These are phyloP conservation scores for Ceryle rudis DNA, from an alignment of 2,797 vertebrate species.

Conservation along the genomic window DNA sequence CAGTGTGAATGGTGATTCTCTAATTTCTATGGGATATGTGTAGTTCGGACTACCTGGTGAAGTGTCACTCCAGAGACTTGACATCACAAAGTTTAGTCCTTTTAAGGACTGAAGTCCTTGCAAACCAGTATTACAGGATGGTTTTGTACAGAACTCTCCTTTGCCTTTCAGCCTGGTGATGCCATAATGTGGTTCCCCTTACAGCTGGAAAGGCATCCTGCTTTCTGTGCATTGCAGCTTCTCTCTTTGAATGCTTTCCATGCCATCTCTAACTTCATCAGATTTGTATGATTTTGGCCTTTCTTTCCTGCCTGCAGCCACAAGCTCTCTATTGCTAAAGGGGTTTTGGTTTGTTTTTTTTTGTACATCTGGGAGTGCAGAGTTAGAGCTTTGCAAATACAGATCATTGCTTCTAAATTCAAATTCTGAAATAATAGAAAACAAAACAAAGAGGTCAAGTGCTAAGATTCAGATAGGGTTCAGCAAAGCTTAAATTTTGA, in stretches of 20 bases:
- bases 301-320: background rate
- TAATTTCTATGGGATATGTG: background rate
- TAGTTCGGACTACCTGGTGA: background rate
- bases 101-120: background rate
- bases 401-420: background rate
- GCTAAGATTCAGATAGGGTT: background rate
- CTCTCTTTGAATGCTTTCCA: background rate
- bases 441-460: background rate
- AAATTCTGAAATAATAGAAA: background rate
- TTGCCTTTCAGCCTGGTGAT: background rate
- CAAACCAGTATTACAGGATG: background rate
- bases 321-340: background rate
- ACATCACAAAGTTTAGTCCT: background rate
- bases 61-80: background rate
- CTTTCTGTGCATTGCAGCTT: conserved; percentile 19
- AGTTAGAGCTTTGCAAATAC: background rate
- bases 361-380: background rate
- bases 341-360: background rate
- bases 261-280: background rate
- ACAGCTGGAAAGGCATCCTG: background rate
- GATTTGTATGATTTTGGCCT: conserved; percentile 29
- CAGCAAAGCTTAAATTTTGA: background rate
- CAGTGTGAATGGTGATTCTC: background rate
- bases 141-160: background rate
- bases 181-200: background rate